Evolutionary conservation across 2,888 invertebrate genomes (phyloP).

Genomic region (Cheilosia impressa): DNA sequence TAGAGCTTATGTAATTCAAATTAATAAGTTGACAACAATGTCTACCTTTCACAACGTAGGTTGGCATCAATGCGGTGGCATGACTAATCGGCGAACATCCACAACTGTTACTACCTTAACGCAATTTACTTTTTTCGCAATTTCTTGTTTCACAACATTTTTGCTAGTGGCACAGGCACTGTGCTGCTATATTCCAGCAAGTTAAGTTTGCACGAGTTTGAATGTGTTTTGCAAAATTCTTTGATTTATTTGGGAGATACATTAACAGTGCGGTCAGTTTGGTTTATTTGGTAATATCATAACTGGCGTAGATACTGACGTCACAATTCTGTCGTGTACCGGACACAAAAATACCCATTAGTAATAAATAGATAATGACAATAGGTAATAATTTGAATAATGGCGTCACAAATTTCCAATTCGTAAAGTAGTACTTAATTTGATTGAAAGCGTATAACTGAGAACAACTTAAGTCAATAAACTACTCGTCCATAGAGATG

Average conservation of each 20-base stretch:
- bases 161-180: constrained; percentile 6
- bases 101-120: constrained; percentile 3
- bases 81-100: background rate
- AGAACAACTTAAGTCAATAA: no score
- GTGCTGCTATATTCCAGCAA: constrained; percentile 28
- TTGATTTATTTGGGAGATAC: constrained; percentile 6
- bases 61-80: background rate
- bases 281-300: background rate
- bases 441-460: no score
- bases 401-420: no score
- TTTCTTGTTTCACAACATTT: constrained; percentile 14
- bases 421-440: no score
- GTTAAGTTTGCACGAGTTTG: constrained; percentile 10
- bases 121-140: constrained; percentile 45
- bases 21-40: constrained; percentile 8
- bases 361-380: no score
- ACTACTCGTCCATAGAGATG: no score
- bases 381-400: no score
- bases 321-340: no score
- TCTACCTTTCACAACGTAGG: constrained; percentile 10
- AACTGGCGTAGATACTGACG: no score
- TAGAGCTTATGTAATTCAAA: constrained; percentile 17
- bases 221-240: constrained; percentile 15
- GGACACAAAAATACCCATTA: no score
- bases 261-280: background rate